Conservation (phyloP, 35 echinoderm and acorn worm genomes). For the Acanthaster planci region DNA sequence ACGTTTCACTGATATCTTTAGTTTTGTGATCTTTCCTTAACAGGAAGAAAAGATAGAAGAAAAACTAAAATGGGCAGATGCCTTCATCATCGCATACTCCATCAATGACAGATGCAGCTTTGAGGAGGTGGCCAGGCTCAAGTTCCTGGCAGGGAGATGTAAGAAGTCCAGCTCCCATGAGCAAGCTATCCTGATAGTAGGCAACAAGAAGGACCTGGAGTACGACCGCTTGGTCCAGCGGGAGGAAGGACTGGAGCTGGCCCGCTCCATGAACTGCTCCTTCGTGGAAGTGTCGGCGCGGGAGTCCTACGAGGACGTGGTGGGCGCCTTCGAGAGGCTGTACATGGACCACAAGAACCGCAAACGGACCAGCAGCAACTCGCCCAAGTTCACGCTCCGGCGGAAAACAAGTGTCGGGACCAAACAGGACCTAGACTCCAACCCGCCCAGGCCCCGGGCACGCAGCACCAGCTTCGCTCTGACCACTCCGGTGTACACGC, state of each 20-base stretch:
- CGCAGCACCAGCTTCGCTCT: constrained; percentile 70
- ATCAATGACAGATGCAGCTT: constrained; percentile 87
- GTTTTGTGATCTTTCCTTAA: constrained; percentile 7
- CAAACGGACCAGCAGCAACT: constrained; percentile 36
- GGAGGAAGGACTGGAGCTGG: constrained; percentile 68
- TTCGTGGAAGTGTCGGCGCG: constrained; percentile 83
- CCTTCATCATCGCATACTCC: constrained; percentile 93
- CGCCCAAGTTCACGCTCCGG: constrained; percentile 62
- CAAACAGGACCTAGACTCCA: constrained; percentile 66
- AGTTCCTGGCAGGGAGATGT: constrained; percentile 71
- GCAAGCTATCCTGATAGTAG: constrained; percentile 82
- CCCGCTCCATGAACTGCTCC: constrained; percentile 53
- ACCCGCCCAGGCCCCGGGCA: constrained; percentile 78
- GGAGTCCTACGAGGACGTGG: constrained; percentile 80
- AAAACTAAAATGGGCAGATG: constrained; percentile 91
- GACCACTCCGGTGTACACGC: background rate
- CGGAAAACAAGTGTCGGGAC: constrained; percentile 38
- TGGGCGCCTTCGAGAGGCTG: constrained; percentile 67
- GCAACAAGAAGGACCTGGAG: constrained; percentile 82
- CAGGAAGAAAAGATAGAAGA: constrained; percentile 83
- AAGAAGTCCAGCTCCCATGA: constrained; percentile 68
- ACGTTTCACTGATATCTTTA: too few relatives aligned
- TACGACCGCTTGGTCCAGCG: constrained; percentile 75
- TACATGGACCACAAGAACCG: constrained; percentile 66
- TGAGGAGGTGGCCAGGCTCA: constrained; percentile 87